A percentile compares a stretch with the other conserved stretches of the same genome.
Evolutionary conservation across 2,797 vertebrate genomes (phyloP).

Genomic region (Ctenopoma kingsleyae): DNA sequence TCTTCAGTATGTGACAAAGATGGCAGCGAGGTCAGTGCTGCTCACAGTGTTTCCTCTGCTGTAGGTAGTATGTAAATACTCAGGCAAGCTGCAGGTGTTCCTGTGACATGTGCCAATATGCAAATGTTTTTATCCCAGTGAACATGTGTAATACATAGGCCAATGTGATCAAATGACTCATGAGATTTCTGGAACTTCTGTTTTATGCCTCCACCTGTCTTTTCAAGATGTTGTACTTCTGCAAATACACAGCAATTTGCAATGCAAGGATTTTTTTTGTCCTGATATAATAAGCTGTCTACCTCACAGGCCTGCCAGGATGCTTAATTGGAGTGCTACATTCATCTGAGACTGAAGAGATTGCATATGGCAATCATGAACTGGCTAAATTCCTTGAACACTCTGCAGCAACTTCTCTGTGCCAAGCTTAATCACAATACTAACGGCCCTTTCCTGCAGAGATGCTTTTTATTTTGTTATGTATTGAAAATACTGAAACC

Average conservation of each 20-base stretch:
- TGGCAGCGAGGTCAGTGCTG: constrained; percentile 87
- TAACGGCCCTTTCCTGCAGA: constrained; percentile 2
- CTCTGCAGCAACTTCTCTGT: constrained; percentile 20
- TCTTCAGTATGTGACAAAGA: constrained; percentile 90
- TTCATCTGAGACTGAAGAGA: constrained; percentile 22
- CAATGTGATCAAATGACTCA: constrained; percentile 1
- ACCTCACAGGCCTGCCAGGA: constrained; percentile 30
- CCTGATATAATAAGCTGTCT: constrained; percentile 26
- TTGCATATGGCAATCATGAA: constrained; percentile 24
- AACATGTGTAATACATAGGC: constrained; percentile 1
- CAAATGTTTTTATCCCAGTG: background rate
- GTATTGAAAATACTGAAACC: background rate
- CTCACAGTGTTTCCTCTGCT: background rate
- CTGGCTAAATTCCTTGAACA: constrained; percentile 15
- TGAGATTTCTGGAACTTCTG: constrained; percentile 9
- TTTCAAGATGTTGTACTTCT: constrained; percentile 24
- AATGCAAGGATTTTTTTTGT: constrained; percentile 11
- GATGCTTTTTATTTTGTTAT: background rate
- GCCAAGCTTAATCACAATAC: constrained; percentile 18
- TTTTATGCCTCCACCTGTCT: constrained; percentile 25
- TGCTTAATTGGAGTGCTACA: constrained; percentile 12
- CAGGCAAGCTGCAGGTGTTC: background rate
- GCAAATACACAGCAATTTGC: constrained; percentile 11
- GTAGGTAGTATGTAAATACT: constrained; percentile 3
- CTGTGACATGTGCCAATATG: background rate